Base-by-base conservation (phyloP, 2,113 vertebrate genomes). In the Eleginops maclovinus region DNA sequence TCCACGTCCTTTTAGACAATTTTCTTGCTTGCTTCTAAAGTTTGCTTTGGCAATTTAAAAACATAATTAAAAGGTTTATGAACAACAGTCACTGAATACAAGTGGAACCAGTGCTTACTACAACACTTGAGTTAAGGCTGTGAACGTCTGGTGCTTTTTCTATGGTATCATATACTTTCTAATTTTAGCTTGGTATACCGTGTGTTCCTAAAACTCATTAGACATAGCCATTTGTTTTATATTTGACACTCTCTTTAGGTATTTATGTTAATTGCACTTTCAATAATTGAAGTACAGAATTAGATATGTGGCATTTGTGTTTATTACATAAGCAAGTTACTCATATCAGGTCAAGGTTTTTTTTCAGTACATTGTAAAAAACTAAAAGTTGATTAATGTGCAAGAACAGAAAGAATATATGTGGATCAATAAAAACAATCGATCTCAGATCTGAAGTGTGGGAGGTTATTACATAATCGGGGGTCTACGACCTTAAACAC, bases 401-500 rank as follows among this genome's bases (percentile, higher is more conserved):
- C 31, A 53, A 53, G 26, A 47, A 17, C n/a, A 54, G 24, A 17
- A 62, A 10, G 40, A 68, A 49, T n/a, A 21, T 4, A 40, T 55
- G 2, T 47, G 28, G 13, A 53, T 10, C 40, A 2, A 19, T 64
- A 12, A 41, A 53, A 61, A 46, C 43, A 40, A 54, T 50, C 14
- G 1, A 62, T 55, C n/a, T n/a, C n/a, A 65, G 54, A 56, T 65
- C 0, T 51, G 41, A 56, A 7, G 28, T 61, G 83, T 62, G 14
- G 41, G 64, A 43, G 58, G 46, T 26, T 59, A 44, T 15, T 70
- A 28, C 15, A 36, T 54, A 53, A 64, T 50, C 17, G 60, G 2
- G 21, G 9, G 66, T 22, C 13, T 40, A 14, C 4, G n/a, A 24
- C 46, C 54, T 89, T 28, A 79, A 73, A 43, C 31, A 49, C 12